Conservation (phyloP, 2,888 invertebrate species). For the Drosophila birchii region DNA sequence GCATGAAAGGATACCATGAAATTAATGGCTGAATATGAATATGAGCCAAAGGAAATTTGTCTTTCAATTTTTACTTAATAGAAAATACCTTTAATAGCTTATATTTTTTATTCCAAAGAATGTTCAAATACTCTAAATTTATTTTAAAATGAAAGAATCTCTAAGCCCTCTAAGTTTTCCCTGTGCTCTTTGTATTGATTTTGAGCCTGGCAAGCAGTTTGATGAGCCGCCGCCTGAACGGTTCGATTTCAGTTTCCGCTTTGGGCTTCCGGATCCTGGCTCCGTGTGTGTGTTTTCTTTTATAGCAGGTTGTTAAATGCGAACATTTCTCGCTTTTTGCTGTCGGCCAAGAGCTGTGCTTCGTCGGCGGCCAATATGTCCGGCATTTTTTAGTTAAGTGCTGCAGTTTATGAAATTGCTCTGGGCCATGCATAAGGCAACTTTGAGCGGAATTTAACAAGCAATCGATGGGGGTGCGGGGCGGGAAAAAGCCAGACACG, state of each 20-base stretch:
- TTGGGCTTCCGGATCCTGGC: neutral
- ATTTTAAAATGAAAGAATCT: neutral
- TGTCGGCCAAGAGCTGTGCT: neutral
- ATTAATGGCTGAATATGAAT: neutral
- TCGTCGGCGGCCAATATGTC: constrained; percentile 15
- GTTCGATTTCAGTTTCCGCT: constrained; percentile 29
- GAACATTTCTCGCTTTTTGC: constrained; percentile 20
- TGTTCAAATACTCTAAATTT: neutral
- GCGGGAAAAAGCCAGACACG: constrained; percentile 6
- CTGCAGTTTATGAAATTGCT: constrained; percentile 39
- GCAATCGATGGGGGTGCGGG: neutral
- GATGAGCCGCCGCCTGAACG: constrained; percentile 19
- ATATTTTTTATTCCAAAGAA: neutral
- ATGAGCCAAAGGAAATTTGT: too few relatives aligned
- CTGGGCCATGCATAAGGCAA: constrained; percentile 6
- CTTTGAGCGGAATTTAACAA: constrained; percentile 26
- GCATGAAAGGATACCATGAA: neutral
- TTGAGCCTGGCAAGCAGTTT: constrained; percentile 14
- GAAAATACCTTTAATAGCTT: neutral
- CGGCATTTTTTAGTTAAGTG: constrained; percentile 36
- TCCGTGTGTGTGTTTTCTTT: constrained; percentile 22
- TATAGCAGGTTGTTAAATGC: constrained; percentile 43
- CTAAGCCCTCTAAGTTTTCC: neutral
- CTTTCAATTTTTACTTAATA: neutral
- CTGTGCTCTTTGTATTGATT: constrained; percentile 24